Evolutionary conservation across 37 sponge, comb jelly and placozoan species (phyloP).

Genomic region (Chondrosia reniformis): DNA sequence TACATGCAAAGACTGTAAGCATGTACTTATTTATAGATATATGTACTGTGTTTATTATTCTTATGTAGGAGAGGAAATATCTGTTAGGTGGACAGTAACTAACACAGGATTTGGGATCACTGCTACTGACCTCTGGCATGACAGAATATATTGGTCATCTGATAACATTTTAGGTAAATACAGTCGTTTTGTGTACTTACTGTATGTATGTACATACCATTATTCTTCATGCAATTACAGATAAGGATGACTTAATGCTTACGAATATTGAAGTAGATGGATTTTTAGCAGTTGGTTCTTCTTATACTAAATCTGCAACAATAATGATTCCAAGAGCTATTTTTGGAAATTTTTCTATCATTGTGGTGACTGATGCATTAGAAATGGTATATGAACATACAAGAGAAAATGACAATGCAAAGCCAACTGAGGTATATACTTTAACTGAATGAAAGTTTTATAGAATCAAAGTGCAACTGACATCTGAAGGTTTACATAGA

Average conservation of each 20-base stretch:
- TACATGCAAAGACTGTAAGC: too few species aligned
- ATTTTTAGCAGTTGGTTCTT: background rate
- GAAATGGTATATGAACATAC: constrained; percentile 11
- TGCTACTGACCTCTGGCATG: background rate
- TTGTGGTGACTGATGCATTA: background rate
- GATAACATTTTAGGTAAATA: background rate
- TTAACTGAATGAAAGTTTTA: too few species aligned
- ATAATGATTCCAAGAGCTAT: constrained; percentile 4
- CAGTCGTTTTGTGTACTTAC: background rate
- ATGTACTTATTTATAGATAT: background rate
- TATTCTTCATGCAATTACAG: background rate
- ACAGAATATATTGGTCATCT: background rate
- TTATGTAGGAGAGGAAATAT: background rate
- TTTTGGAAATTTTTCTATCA: constrained; percentile 8
- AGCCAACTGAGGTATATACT: background rate
- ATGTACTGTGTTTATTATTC: background rate
- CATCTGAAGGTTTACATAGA: too few species aligned
- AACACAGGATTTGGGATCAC: background rate
- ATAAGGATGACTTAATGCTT: background rate
- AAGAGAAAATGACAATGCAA: constrained; percentile 8
- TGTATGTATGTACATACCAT: background rate
- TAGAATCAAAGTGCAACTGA: too few species aligned
- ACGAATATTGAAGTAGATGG: background rate
- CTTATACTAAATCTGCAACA: background rate
- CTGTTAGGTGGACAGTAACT: background rate